A percentile compares a stretch with the other conserved stretches of the same genome.
phyloP scores from a whole-genome alignment of 2,113 vertebrate genomes.

The Paradoxurus hermaphroditus region DNA sequence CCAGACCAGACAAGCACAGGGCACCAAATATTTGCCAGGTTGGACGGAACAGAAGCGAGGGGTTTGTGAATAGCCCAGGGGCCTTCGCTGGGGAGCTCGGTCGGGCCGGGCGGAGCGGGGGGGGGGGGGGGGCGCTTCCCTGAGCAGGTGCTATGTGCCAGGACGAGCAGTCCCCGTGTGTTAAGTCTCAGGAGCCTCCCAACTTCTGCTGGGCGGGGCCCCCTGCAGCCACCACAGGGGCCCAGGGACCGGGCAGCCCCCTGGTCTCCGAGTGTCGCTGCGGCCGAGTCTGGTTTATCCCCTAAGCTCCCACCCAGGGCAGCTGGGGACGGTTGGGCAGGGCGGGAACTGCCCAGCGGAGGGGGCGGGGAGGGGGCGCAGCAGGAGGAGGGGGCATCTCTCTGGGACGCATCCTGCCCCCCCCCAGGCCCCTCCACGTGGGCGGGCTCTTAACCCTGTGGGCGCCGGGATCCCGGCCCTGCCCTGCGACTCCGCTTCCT shows the following conservation, averaged over 20 bases:
- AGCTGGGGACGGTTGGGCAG: not conserved
- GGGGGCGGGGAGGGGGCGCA: not conserved
- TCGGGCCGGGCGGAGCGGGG: no score
- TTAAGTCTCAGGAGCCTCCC: not conserved
- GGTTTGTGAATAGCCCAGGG: not conserved
- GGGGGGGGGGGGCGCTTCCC: no score
- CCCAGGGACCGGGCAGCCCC: rapidly evolving
- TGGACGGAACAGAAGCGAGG: not conserved
- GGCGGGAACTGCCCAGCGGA: rapidly evolving
- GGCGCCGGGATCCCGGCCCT: not conserved
- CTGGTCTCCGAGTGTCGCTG: rapidly evolving
- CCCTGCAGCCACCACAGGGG: rapidly evolving
- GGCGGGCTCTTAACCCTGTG: not conserved
- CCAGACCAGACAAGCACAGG: not conserved
- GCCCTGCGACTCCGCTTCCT: not conserved
- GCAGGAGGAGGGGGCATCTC: rapidly evolving
- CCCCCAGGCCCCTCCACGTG: not conserved
- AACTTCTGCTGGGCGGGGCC: rapidly evolving
- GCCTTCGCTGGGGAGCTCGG: not conserved
- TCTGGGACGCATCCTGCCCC: not conserved
- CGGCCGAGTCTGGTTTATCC: not conserved
- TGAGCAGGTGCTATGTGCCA: rapidly evolving
- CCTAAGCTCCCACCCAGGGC: not conserved
- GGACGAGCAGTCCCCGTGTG: rapidly evolving
- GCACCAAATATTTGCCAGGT: not conserved